Evolutionary conservation across 1,140 invertebrate genomes (phyloP), one percentile per base, ranked within the genome.

Genomic region (Nasonia giraulti): DNA sequence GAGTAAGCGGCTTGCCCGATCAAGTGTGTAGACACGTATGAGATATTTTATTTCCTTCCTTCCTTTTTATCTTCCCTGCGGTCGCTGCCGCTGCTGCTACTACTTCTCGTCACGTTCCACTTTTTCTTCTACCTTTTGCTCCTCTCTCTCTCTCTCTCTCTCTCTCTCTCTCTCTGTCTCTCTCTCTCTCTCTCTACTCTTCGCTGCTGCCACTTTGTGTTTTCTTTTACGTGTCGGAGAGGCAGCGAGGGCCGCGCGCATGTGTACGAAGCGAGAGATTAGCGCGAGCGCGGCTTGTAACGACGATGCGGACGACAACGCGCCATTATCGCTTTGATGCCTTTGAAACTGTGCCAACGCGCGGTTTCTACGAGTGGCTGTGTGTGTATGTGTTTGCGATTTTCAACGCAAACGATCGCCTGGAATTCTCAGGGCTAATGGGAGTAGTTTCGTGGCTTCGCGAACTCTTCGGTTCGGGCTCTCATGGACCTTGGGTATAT

Each of bases 21-120:
- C 17, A 31, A n/a, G 69, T 82, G 73, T 81, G 68, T 81, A 81
- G 69, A 81, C 81, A 66, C 73, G 73, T 77, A 78, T 69, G 75
- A 78, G 82, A 83, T 78, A 71, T 69, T 83, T 83, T 76, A 82
- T 66, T 81, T 74, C 23, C 47, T 55, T 33, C 31, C 27, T n/a
- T 8, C 27, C 1, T 47, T 55, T 74, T 74, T 81, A 55, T 73
- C 20, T 44, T 82, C 40, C 23, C 31, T 80, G 55, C 55, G 47
- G 76, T 44, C 10, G 76, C 47, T 37, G 76, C 76, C 17, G 10
- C 1, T 77, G 20, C 40, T 76, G 66, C 14, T 50, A 44, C 75
- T 50, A 10, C 37, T 75, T 40, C 23, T 31, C 33, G 69, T 37
- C 40, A 40, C 40, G 76, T 78, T 62, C 55, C 17, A 62, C 55